A percentile compares a stretch with the other conserved stretches of the same genome.
phyloP scores from a whole-genome alignment of 2,113 vertebrate species.

The Dasyurus viverrinus region DNA sequence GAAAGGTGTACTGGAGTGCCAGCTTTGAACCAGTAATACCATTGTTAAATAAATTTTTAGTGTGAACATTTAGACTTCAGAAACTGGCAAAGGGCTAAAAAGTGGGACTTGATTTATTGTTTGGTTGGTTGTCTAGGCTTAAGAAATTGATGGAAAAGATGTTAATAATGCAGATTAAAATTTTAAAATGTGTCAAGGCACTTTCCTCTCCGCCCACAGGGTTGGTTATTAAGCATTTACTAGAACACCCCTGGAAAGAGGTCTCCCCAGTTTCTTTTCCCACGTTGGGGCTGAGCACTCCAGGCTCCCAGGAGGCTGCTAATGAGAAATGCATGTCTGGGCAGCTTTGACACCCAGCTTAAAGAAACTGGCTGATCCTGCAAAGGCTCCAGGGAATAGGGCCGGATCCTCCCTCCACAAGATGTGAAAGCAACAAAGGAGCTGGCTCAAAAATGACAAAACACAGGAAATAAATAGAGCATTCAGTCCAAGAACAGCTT shows the following conservation, averaged over 20 bases:
- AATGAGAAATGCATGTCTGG: background rate
- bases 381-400: constrained; percentile 30
- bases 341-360: constrained; percentile 47
- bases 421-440: background rate
- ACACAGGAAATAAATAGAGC: background rate
- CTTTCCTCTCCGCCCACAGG: background rate
- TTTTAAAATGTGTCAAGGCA: background rate
- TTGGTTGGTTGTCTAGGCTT: background rate
- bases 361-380: constrained; percentile 12
- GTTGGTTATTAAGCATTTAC: background rate
- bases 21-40: background rate
- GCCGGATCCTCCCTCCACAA: background rate
- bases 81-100: background rate
- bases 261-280: background rate
- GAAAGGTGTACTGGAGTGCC: background rate
- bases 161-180: background rate
- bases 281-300: background rate
- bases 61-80: background rate
- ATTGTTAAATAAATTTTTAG: background rate
- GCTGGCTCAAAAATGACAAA: constrained; percentile 13
- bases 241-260: background rate
- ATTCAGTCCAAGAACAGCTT: background rate
- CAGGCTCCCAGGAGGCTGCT: background rate
- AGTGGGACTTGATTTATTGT: background rate
- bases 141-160: background rate